phyloP scores from a whole-genome alignment of 2,113 vertebrate genomes.

The Dissostichus mawsoni region DNA sequence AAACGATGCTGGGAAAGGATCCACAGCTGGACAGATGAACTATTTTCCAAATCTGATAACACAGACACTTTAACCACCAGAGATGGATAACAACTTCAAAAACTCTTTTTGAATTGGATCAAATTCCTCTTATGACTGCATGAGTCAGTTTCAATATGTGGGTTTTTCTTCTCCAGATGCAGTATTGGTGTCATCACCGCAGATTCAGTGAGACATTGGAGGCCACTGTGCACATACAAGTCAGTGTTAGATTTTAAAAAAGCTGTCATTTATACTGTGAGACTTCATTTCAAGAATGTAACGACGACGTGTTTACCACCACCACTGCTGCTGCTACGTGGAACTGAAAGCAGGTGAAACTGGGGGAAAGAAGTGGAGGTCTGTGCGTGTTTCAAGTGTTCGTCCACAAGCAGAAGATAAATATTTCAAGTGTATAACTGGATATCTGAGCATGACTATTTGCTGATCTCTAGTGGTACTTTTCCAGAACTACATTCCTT shows the following conservation, averaged over 20 bases:
- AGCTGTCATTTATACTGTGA: conserved; percentile 71
- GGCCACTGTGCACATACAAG: conserved; percentile 67
- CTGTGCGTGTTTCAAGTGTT: conserved; percentile 28
- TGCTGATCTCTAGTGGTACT: conserved; percentile 82
- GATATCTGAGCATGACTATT: conserved; percentile 81
- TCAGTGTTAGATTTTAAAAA: conserved; percentile 55
- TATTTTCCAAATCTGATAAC: conserved; percentile 19
- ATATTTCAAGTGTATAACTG: conserved; percentile 66
- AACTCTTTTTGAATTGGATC: conserved; percentile 11
- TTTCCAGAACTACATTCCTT: conserved; percentile 80
- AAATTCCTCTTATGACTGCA: conserved; percentile 53
- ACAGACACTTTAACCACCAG: conserved; percentile 19
- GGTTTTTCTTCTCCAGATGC: conserved; percentile 56
- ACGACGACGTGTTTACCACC: conserved; percentile 51
- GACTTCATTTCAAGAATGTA: conserved; percentile 77
- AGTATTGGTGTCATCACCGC: conserved; percentile 51
- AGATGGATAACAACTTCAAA: conserved; percentile 19
- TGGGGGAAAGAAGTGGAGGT: conserved; percentile 4
- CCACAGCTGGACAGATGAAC: not conserved
- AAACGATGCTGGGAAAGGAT: not conserved
- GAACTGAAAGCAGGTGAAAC: conserved; percentile 26
- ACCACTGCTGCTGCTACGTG: conserved; percentile 67
- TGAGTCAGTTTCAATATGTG: conserved; percentile 54
- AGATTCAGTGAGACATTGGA: conserved; percentile 60
- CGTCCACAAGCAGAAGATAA: conserved; percentile 62